phyloP scores from a whole-genome alignment of 2,888 invertebrate genomes.

The Amiota minor region DNA sequence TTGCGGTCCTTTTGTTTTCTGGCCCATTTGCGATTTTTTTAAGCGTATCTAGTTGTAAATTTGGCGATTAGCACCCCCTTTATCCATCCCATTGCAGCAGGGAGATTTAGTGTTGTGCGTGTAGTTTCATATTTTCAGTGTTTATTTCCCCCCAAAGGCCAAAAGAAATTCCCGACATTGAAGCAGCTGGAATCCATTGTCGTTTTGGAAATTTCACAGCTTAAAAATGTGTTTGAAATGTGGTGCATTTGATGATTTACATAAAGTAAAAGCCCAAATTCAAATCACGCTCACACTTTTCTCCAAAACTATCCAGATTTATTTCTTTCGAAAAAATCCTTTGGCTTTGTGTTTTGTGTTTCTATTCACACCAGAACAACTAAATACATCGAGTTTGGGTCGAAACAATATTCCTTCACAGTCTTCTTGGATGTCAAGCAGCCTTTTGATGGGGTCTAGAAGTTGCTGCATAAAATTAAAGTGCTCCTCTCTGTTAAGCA shows the following conservation, averaged over 20 bases:
- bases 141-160: neutral
- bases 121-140: too few species aligned
- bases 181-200: neutral
- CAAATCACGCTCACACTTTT: neutral
- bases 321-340: neutral
- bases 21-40: constrained; percentile 63
- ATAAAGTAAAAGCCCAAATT: constrained; percentile 13
- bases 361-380: too few species aligned
- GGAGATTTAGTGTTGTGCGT: too few species aligned
- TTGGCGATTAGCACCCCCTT: constrained; percentile 70
- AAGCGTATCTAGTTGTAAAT: constrained; percentile 66
- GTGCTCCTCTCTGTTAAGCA: too few species aligned
- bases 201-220: neutral
- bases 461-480: too few species aligned
- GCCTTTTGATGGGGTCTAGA: too few species aligned
- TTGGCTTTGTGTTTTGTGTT: too few species aligned
- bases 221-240: neutral
- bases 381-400: too few species aligned
- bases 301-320: neutral
- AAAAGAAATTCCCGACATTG: neutral
- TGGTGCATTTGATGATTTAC: constrained; percentile 8
- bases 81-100: constrained; percentile 16
- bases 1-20: constrained; percentile 68
- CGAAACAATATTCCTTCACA: too few species aligned
- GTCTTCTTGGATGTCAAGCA: too few species aligned